Evolutionary conservation across 1,140 invertebrate genomes (phyloP).

Genomic region (Lycorma delicatula): DNA sequence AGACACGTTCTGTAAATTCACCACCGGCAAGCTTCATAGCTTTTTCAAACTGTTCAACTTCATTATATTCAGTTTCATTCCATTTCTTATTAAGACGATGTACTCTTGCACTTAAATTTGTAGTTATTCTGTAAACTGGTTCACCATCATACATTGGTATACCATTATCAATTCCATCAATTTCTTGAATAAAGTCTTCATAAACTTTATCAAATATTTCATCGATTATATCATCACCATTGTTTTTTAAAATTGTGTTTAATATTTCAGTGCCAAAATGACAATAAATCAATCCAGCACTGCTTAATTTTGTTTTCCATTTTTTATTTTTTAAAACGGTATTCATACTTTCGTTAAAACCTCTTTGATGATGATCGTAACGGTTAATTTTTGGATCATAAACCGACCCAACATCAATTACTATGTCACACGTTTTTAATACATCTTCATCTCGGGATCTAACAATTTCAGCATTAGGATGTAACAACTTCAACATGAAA

Average conservation of each 20-base stretch:
- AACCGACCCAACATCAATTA: slow-evolving; percentile 91
- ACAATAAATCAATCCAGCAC: slow-evolving; percentile 88
- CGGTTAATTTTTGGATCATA: slow-evolving; percentile 68
- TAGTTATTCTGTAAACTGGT: slow-evolving; percentile 61
- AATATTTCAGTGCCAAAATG: slow-evolving; percentile 84
- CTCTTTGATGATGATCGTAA: slow-evolving; percentile 94
- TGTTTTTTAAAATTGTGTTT: slow-evolving; percentile 41
- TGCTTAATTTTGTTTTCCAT: slow-evolving; percentile 72
- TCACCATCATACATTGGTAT: slow-evolving; percentile 68
- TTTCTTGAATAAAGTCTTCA: slow-evolving; percentile 81
- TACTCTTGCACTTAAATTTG: slow-evolving; percentile 68
- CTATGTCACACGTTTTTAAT: slow-evolving; percentile 81
- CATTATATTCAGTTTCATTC: slow-evolving; percentile 54
- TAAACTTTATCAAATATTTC: slow-evolving; percentile 58
- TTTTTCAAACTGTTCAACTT: slow-evolving; percentile 52
- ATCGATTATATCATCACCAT: slow-evolving; percentile 39
- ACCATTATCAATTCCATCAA: slow-evolving; percentile 97
- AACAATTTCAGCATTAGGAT: slow-evolving; percentile 72
- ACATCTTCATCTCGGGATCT: slow-evolving; percentile 56
- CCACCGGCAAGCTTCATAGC: slow-evolving; percentile 70
- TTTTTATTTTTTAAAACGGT: slow-evolving; percentile 45
- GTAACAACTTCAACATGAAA: slow-evolving; percentile 79
- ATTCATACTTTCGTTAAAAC: slow-evolving; percentile 53
- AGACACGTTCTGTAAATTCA: slow-evolving; percentile 71
- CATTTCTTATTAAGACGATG: slow-evolving; percentile 74